These are phyloP conservation scores for Rhopalosiphum nymphaeae DNA, from an alignment of 2,888 invertebrate species.

Conservation along the genomic window DNA sequence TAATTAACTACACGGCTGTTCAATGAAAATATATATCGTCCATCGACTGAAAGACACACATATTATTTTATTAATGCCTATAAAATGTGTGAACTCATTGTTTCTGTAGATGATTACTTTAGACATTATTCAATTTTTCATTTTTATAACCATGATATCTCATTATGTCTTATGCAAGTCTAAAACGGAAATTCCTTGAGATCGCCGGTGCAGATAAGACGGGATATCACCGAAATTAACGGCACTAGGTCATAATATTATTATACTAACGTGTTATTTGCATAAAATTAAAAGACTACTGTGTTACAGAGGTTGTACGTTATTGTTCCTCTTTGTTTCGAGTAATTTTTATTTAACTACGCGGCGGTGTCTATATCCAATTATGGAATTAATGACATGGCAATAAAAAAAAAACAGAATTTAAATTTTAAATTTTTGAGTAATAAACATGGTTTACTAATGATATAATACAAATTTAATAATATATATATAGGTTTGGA, in stretches of 20 bases:
- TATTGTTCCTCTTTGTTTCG: constrained; percentile 33
- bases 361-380: neutral
- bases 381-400: constrained; percentile 33
- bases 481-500: neutral
- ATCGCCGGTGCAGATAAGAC: constrained; percentile 56
- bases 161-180: constrained; percentile 34
- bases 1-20: constrained; percentile 47
- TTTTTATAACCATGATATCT: constrained; percentile 47
- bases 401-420: constrained; percentile 15
- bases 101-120: constrained; percentile 45
- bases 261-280: constrained; percentile 49
- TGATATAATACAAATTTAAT: neutral
- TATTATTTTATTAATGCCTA: neutral
- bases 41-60: constrained; percentile 7
- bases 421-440: constrained; percentile 38
- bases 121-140: constrained; percentile 58
- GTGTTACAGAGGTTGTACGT: constrained; percentile 19
- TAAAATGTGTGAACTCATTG: constrained; percentile 56
- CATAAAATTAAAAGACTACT: constrained; percentile 56
- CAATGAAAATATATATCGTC: constrained; percentile 53
- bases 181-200: constrained; percentile 60
- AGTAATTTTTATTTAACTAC: constrained; percentile 27
- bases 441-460: constrained; percentile 50
- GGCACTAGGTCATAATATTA: constrained; percentile 52
- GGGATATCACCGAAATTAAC: constrained; percentile 41